phyloP scores from a whole-genome alignment of 2,888 invertebrate species.

The Yponomeuta sedellus region DNA sequence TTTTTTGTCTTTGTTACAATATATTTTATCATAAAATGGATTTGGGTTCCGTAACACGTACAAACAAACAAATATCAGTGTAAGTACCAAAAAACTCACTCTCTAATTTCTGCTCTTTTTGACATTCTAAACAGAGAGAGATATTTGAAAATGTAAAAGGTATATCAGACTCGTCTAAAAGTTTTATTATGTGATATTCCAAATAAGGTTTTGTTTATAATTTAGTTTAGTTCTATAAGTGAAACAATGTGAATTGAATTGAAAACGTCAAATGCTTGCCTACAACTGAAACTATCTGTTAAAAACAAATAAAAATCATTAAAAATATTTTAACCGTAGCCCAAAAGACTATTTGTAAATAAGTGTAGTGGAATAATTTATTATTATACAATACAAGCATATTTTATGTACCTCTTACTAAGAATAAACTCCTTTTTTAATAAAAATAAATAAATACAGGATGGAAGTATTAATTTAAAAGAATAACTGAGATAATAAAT shows the following conservation, averaged over 20 bases:
- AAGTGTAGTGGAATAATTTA: conserved; percentile 54
- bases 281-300: conserved; percentile 44
- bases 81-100: too few relatives aligned
- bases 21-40: too few relatives aligned
- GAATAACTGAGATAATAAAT: conserved; percentile 68
- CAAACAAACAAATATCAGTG: too few relatives aligned
- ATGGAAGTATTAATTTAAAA: conserved; percentile 56
- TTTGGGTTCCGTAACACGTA: too few relatives aligned
- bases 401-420: conserved; percentile 36
- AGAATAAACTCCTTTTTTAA: conserved; percentile 48
- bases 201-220: conserved; percentile 1
- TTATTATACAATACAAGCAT: conserved; percentile 41
- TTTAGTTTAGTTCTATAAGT: conserved; percentile 5
- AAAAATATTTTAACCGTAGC: conserved; percentile 36
- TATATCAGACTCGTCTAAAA: not conserved
- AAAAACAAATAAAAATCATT: conserved; percentile 28
- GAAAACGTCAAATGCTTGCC: conserved; percentile 58
- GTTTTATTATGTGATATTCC: conserved; percentile 15
- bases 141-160: not conserved
- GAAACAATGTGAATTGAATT: conserved; percentile 30
- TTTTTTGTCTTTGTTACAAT: too few relatives aligned
- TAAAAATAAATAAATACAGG: conserved; percentile 44
- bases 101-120: not conserved
- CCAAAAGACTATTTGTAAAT: conserved; percentile 68
- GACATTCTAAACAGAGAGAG: not conserved